These are phyloP conservation scores for Epinotia ramella DNA, from an alignment of 2,888 invertebrate genomes.

Conservation along the genomic window DNA sequence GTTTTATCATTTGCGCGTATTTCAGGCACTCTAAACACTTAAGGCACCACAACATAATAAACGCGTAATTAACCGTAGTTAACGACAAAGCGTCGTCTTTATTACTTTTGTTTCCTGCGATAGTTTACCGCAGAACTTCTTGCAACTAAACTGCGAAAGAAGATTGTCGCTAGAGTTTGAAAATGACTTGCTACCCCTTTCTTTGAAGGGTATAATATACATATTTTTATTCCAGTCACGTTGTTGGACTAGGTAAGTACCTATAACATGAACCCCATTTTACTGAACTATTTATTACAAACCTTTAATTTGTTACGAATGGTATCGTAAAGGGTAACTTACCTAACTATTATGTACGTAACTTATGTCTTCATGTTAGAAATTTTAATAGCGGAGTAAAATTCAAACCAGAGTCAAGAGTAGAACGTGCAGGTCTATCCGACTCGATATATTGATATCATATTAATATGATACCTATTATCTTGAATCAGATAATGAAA, in stretches of 20 bases:
- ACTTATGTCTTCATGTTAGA: not conserved
- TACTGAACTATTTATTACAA: not conserved
- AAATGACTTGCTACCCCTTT: constrained; percentile 2
- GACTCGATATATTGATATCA: not conserved
- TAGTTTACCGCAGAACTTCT: constrained; percentile 12
- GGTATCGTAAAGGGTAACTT: not conserved
- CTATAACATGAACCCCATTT: not conserved
- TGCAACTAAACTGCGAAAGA: constrained; percentile 14
- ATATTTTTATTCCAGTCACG: not conserved
- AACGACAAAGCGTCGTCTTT: constrained; percentile 4
- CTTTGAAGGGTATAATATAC: not conserved
- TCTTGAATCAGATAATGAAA: no score
- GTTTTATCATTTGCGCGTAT: not conserved
- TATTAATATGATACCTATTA: no score
- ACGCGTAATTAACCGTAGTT: constrained; percentile 20
- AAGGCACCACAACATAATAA: constrained; percentile 8
- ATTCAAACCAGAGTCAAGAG: not conserved
- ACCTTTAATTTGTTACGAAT: not conserved
- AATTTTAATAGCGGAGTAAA: not conserved
- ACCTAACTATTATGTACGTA: not conserved
- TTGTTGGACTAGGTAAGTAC: not conserved
- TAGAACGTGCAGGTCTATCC: not conserved
- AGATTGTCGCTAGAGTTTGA: constrained; percentile 9
- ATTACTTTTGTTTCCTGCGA: constrained; percentile 11
- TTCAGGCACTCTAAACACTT: not conserved